phyloP scores from a whole-genome alignment of 2,888 invertebrate genomes.

The Catocala nupta region DNA sequence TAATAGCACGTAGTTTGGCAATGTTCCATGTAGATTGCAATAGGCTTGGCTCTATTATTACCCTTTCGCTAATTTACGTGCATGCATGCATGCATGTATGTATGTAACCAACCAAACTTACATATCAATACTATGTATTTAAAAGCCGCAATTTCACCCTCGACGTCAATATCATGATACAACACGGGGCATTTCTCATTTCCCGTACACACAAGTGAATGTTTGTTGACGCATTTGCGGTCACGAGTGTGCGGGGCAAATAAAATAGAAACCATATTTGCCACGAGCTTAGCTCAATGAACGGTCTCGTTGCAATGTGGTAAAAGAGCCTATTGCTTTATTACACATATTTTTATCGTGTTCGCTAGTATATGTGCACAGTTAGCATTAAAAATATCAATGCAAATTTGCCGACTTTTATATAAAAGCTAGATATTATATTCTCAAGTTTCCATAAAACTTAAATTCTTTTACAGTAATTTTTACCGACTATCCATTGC shows the following conservation, averaged over 20 bases:
- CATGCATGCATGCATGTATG: too few relatives aligned
- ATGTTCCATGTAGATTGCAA: too few relatives aligned
- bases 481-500: background rate
- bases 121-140: too few relatives aligned
- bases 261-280: constrained; percentile 26
- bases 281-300: constrained; percentile 11
- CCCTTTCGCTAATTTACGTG: too few relatives aligned
- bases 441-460: background rate
- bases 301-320: background rate
- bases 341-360: too few relatives aligned
- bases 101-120: too few relatives aligned
- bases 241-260: constrained; percentile 16
- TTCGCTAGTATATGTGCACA: too few relatives aligned
- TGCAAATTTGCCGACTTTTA: too few relatives aligned
- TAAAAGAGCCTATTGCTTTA: background rate
- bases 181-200: constrained; percentile 47
- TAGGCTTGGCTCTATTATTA: too few relatives aligned
- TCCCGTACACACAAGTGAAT: constrained; percentile 42
- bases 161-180: constrained; percentile 21
- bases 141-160: constrained; percentile 1
- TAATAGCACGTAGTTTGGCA: too few relatives aligned
- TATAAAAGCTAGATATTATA: too few relatives aligned
- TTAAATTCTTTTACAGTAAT: background rate
- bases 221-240: constrained; percentile 53
- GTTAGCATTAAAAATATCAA: too few relatives aligned